phyloP scores from a whole-genome alignment of 1,140 invertebrate species.

The Holcopasites calliopsidis region DNA sequence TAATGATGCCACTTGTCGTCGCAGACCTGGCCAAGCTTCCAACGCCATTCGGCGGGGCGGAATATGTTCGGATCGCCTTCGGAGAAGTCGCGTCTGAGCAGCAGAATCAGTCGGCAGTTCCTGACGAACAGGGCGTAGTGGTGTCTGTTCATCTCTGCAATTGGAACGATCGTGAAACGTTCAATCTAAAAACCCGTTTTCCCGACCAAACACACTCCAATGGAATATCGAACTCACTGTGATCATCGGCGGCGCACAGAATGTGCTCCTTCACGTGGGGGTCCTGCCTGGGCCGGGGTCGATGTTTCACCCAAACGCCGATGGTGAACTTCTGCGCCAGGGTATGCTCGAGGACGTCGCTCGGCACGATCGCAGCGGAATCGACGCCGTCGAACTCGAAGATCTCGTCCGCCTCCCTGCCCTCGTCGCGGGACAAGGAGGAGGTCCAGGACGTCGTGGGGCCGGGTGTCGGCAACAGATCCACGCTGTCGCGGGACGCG shows the following conservation, averaged over 20 bases:
- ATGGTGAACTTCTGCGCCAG: constrained; percentile 92
- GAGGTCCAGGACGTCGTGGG: constrained; percentile 92
- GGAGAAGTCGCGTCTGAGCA: constrained; percentile 94
- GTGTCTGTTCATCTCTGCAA: constrained; percentile 97
- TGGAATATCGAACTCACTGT: constrained; percentile 85
- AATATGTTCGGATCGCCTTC: constrained; percentile 97
- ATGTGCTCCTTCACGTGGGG: constrained; percentile 97
- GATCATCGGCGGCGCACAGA: constrained; percentile 96
- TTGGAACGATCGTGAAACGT: constrained; percentile 50
- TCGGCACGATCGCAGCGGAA: constrained; percentile 92
- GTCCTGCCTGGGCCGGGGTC: constrained; percentile 85
- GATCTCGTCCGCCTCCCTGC: constrained; percentile 93
- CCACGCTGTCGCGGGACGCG: constrained; percentile 83
- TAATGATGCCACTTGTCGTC: constrained; percentile 99
- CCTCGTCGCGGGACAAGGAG: constrained; percentile 93
- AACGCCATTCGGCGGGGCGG: constrained; percentile 98
- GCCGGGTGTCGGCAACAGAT: constrained; percentile 92
- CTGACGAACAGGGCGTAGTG: constrained; percentile 98
- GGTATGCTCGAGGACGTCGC: constrained; percentile 86
- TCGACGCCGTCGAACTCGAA: constrained; percentile 95
- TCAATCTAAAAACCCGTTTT: too few relatives aligned
- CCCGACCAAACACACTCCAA: too few relatives aligned
- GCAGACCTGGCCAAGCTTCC: constrained; percentile 95
- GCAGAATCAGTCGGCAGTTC: constrained; percentile 96
- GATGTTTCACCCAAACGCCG: constrained; percentile 95